Conservation (phyloP, 2,113 vertebrate species). For the Nerophis lumbriciformis region DNA sequence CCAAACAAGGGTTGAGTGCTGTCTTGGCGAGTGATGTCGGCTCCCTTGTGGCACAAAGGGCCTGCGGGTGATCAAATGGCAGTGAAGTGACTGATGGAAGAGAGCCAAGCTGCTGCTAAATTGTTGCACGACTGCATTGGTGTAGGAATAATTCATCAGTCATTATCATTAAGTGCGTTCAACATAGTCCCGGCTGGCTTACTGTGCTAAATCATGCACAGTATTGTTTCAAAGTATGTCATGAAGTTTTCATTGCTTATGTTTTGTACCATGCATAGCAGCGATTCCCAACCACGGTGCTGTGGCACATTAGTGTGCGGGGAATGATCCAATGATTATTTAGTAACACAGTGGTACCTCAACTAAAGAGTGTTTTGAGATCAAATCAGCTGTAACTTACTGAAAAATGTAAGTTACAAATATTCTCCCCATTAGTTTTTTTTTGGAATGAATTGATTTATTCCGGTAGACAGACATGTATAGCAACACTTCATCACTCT, state of each 20-base stretch:
- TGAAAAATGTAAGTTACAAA: too few species aligned
- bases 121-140: slow-evolving; percentile 3
- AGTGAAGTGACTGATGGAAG: slow-evolving; percentile 30
- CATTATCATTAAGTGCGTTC: background rate
- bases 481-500: too few species aligned
- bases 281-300: too few species aligned
- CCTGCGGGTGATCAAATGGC: slow-evolving; percentile 41
- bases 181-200: background rate
- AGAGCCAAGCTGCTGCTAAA: slow-evolving; percentile 11
- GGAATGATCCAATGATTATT: too few species aligned
- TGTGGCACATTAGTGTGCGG: too few species aligned
- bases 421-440: too few species aligned
- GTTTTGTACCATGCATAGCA: background rate
- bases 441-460: too few species aligned
- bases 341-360: too few species aligned
- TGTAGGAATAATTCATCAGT: slow-evolving; percentile 7
- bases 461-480: too few species aligned
- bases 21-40: slow-evolving; percentile 53
- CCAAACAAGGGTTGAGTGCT: slow-evolving; percentile 67
- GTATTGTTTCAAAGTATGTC: background rate
- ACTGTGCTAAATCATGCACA: background rate
- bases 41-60: slow-evolving; percentile 13
- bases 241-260: slow-evolving; percentile 1
- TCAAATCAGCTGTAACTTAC: too few species aligned
- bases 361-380: too few species aligned